Base-by-base conservation (phyloP, 2,113 vertebrate species). In the Procapra przewalskii region DNA sequence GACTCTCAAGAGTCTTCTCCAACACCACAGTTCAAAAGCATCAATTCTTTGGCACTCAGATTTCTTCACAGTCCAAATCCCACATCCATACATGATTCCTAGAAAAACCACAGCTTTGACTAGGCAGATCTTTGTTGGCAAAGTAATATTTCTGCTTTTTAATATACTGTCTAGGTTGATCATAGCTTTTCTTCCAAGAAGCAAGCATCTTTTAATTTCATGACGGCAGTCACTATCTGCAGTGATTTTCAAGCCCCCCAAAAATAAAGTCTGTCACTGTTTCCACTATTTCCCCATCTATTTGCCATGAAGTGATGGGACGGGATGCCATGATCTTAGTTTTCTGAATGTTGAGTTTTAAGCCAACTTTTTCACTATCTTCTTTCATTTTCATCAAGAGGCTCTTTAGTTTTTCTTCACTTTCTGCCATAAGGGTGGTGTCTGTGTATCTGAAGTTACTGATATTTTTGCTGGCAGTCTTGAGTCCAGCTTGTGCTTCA, bases 211-310 rank as follows among this genome's bases (percentile, higher is more conserved):
- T 71, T 71, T 71, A 40, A 71, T 71, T 71, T 71, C 67, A 23
- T 36, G n/a, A 71, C 5, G 21, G 67, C 19, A 71, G 5, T 71
- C 19, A 71, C n/a, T 19, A 71, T 23, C n/a, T 71, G 67, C 67
- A 71, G 67, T 71, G n/a, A 36, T 71, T 71, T 71, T 71, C 0
- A 2, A 71, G 19, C 5, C 19, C 67, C n/a, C 17, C 0, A 0
- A 21, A 40, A 71, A 40, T 23, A 40, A 71, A 71, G 5, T 71
- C n/a, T 71, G n/a, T 40, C 19, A 71, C n/a, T 6, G 19, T 71
- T 71, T 71, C 67, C 67, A 40, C n/a, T 71, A 5, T 71, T 71
- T 40, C 67, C 67, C 67, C n/a, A 71, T 71, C n/a, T 71, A 71
- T 40, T 71, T 40, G n/a, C 67, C 1, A 0, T 71, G n/a, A 71